Evolutionary conservation across 2,888 invertebrate genomes (phyloP).

Genomic region (Lepidocyrtinus sp.): DNA sequence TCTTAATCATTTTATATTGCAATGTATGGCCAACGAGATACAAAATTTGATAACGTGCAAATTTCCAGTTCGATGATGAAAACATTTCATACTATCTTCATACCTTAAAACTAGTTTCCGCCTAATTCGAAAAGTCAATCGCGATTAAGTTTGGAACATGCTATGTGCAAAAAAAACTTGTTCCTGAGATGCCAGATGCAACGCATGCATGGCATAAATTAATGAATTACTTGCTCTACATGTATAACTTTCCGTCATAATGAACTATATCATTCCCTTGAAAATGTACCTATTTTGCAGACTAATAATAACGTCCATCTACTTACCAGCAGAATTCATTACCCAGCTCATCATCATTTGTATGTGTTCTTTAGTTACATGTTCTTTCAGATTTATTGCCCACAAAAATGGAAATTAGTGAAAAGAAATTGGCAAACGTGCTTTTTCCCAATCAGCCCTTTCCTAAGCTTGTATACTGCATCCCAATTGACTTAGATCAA

Average conservation of each 20-base stretch:
- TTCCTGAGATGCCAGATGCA: conserved; percentile 6
- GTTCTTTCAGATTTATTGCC: not conserved
- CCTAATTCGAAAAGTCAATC: conserved; percentile 32
- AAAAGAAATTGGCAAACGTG: not conserved
- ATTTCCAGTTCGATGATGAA: not conserved
- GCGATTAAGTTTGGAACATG: conserved; percentile 17
- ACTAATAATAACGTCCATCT: too few relatives aligned
- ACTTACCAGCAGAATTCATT: too few relatives aligned
- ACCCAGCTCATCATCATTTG: conserved; percentile 7
- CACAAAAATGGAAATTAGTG: not conserved
- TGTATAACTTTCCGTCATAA: too few relatives aligned
- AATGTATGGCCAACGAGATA: not conserved
- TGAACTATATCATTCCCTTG: too few relatives aligned
- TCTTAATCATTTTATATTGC: not conserved
- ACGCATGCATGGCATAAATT: conserved; percentile 7
- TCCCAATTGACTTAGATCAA: not conserved
- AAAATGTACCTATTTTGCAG: too few relatives aligned
- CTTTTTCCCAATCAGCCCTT: conserved; percentile 4
- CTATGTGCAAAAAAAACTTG: conserved; percentile 13
- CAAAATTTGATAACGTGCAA: not conserved
- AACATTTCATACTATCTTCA: not conserved
- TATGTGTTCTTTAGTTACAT: not conserved
- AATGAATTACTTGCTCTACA: too few relatives aligned
- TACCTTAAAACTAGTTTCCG: not conserved
- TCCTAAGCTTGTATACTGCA: not conserved